Evolutionary conservation across 37 sponge, comb jelly and placozoan species (phyloP).

Genomic region (Beroe forskalii): DNA sequence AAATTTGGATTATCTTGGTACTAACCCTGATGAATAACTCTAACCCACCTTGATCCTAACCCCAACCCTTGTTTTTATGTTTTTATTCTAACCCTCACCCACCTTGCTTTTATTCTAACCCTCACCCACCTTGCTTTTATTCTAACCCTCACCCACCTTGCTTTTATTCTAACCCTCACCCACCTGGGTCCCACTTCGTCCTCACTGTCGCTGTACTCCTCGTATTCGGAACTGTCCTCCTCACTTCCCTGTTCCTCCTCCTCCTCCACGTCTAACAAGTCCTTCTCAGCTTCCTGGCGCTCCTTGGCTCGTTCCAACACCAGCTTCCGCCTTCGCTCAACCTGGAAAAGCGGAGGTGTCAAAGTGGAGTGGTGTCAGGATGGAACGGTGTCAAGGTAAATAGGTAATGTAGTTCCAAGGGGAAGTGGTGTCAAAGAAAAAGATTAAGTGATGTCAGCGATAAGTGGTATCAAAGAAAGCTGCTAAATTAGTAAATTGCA

Average conservation of each 20-base stretch:
- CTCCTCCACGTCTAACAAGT: conserved; percentile 68
- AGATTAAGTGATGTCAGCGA: neutral
- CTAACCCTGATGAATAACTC: no score
- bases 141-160: no score
- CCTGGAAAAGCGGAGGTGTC: conserved; percentile 39
- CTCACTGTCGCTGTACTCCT: conserved; percentile 92
- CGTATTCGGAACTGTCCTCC: conserved; percentile 86
- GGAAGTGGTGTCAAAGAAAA: neutral
- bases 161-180: no score
- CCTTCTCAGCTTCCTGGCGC: conserved; percentile 67
- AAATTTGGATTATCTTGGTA: no score
- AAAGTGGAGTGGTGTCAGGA: neutral
- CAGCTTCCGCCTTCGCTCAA: conserved; percentile 65
- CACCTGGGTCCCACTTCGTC: conserved; percentile 83
- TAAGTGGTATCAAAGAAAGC: conserved; percentile 5
- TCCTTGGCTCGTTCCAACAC: conserved; percentile 66
- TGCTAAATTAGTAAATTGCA: no score
- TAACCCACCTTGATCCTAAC: no score
- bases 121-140: no score
- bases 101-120: no score
- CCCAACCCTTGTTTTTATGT: no score
- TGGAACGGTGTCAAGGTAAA: neutral
- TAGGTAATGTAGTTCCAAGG: neutral
- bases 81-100: no score
- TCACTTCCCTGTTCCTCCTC: conserved; percentile 69